Evolutionary conservation across 1,140 invertebrate species (phyloP).

Genomic region (Chironomus tepperi): DNA sequence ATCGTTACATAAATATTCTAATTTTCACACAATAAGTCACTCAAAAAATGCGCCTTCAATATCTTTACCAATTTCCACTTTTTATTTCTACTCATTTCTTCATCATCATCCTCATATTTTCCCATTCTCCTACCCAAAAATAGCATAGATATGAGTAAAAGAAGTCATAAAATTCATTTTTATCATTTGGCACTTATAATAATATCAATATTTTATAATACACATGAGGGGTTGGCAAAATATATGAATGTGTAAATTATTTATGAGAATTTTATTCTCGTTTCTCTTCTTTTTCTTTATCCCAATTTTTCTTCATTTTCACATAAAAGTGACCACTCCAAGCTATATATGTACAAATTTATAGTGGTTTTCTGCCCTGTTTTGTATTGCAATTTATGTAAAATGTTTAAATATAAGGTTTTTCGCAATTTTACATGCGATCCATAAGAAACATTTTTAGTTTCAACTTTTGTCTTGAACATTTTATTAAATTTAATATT

Average conservation of each 20-base stretch:
- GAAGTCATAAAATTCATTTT: conserved; percentile 23
- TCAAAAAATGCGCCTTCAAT: too few species aligned
- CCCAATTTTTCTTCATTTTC: neutral
- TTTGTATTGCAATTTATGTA: neutral
- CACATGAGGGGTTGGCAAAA: neutral
- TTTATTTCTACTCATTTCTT: too few species aligned
- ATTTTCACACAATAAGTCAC: too few species aligned
- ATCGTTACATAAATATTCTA: too few species aligned
- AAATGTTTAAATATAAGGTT: too few species aligned
- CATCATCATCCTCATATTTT: too few species aligned
- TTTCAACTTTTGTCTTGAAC: neutral
- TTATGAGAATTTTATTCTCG: conserved; percentile 1
- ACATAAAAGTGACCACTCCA: neutral
- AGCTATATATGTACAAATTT: neutral
- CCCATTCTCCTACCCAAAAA: too few species aligned
- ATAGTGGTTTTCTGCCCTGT: neutral
- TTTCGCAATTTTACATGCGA: too few species aligned
- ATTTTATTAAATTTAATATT: conserved; percentile 15
- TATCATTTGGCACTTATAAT: conserved; percentile 22
- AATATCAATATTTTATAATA: conserved; percentile 22
- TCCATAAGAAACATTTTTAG: neutral
- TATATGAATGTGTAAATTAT: neutral
- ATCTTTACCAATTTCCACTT: too few species aligned
- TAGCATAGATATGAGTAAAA: too few species aligned
- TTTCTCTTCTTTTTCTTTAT: neutral